Base-by-base conservation (phyloP, 2,797 vertebrate genomes). In the Vipera latastei region DNA sequence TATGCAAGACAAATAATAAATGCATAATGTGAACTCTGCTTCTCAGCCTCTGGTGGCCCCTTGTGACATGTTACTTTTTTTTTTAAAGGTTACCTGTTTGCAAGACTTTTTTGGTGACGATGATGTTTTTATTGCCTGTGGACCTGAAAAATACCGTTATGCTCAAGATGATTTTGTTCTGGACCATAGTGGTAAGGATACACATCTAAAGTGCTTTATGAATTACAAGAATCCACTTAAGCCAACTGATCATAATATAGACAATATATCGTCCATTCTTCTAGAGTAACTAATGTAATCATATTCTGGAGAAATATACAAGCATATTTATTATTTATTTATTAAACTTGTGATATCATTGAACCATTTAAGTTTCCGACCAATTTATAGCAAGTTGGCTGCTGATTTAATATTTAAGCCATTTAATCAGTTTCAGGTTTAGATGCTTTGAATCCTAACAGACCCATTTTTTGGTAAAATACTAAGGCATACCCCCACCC, bases 31-130 rank as follows among this genome's bases (percentile, higher is more conserved):
- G 53, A 28, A 73, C 2, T 60, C n/a, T 22, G 25, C 14, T 44
- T 56, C 73, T 20, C 8, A 38, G 57, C 51, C 25, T 56, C 1
- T 38, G 11, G 13, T 13, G 4, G 16, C 53, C 18, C n/a, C 59
- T 20, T 91, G 65, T 85, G 20, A 89, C 91, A 56, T n/a, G 0
- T 92, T 94, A 20, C 92, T 94, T 90, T 57, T 91, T 89, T 94
- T 93, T 91, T 89, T 95, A n/a, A 93, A 99, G 99, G 97, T 99
- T 93, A 99, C 98, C 2, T 99, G 98, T 95, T 98, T 99, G 96
- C 99, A 99, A 97, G 99, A 99, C 94, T 99, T 99, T 97, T 99
- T 99, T 89, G 98, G 98, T 25, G 99, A 99, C 2, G 99, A 99
- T 32, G 99, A 99, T 1, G 99, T 99, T 92, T 99, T 99, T 94